Percentiles rank a stretch among this genome's conserved stretches.
Evolutionary conservation across 2,113 vertebrate species (phyloP).

Genomic region (Antechinus stuartii): DNA sequence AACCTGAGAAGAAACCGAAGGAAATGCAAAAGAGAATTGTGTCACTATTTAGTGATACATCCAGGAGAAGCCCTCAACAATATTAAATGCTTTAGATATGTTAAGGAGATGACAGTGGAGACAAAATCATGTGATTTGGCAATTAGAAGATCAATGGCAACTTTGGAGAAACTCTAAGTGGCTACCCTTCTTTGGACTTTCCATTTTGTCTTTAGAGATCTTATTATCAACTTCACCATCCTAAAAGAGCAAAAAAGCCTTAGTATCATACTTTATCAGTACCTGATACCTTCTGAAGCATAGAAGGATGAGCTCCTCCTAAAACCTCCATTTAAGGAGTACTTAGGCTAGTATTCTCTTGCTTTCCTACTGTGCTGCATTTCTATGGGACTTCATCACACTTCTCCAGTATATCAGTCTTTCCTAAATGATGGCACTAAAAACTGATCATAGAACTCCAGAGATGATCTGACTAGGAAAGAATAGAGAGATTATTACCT

Average conservation of each 20-base stretch:
- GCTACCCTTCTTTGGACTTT: not conserved
- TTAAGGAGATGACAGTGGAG: not conserved
- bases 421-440: not conserved
- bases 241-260: not conserved
- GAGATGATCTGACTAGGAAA: not conserved
- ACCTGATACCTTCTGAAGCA: not conserved
- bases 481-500: not conserved
- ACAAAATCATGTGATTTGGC: not conserved
- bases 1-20: not conserved
- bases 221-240: not conserved
- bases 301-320: not conserved
- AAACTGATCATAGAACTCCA: not conserved
- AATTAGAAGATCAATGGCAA: not conserved
- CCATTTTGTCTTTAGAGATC: not conserved
- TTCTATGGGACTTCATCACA: not conserved
- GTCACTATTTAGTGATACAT: not conserved
- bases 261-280: too few species aligned
- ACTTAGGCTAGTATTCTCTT: not conserved
- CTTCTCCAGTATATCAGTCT: too few species aligned
- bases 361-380: not conserved
- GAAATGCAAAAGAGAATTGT: not conserved
- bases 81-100: not conserved
- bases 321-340: not conserved
- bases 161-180: not conserved
- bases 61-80: not conserved